A percentile compares a stretch with the other conserved stretches of the same genome.
These are phyloP conservation scores for Coleophora flavipennella DNA, from an alignment of 2,888 invertebrate species.

Conservation along the genomic window DNA sequence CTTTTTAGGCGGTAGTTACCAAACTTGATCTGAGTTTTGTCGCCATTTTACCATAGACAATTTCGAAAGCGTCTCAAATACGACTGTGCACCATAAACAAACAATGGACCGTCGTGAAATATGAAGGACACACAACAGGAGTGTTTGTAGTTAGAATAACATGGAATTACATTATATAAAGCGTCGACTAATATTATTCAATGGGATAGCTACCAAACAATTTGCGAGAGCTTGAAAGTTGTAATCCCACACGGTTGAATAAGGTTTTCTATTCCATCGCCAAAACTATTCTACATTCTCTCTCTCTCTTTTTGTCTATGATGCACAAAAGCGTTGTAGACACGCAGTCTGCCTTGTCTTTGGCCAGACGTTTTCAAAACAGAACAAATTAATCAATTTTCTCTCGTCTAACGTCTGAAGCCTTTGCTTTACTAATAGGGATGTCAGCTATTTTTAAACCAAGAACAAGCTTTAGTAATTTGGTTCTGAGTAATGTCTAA, in stretches of 20 bases:
- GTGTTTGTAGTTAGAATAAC: too few relatives aligned
- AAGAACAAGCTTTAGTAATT: constrained; percentile 25
- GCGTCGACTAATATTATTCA: background rate
- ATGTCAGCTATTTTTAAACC: constrained; percentile 12
- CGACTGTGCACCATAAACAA: too few relatives aligned
- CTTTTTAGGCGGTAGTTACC: background rate
- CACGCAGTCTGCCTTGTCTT: constrained; percentile 47
- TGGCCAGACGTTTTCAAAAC: constrained; percentile 26
- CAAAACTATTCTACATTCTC: constrained; percentile 25
- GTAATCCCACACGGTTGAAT: constrained; percentile 17
- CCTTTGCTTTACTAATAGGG: constrained; percentile 7
- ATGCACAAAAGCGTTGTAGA: constrained; percentile 38
- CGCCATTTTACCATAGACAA: too few relatives aligned
- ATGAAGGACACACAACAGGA: too few relatives aligned
- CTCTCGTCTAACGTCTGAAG: too few relatives aligned
- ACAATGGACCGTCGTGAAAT: too few relatives aligned
- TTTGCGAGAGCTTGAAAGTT: constrained; percentile 6
- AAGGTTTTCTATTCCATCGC: constrained; percentile 1
- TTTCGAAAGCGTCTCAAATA: too few relatives aligned
- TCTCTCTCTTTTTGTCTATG: constrained; percentile 35
- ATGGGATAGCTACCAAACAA: constrained; percentile 4
- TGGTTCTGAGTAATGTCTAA: constrained; percentile 29
- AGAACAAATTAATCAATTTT: constrained; percentile 24
- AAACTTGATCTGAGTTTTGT: too few relatives aligned
- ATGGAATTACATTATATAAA: too few relatives aligned